These are phyloP conservation scores for Magallana ariakensis DNA, from an alignment of 1,140 invertebrate species.

Conservation along the genomic window DNA sequence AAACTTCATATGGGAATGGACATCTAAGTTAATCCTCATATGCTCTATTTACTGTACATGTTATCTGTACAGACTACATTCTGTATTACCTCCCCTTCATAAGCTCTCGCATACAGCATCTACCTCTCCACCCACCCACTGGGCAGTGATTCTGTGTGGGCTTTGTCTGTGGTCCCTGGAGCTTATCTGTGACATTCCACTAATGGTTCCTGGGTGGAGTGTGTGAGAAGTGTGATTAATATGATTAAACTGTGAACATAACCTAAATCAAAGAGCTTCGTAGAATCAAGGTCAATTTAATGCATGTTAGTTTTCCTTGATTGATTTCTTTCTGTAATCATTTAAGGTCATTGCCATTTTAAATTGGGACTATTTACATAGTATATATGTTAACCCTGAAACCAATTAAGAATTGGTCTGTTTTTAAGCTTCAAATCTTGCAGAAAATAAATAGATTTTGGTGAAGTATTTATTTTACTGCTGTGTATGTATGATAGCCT, in stretches of 20 bases:
- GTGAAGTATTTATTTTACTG: too few species aligned
- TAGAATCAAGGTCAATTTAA: background rate
- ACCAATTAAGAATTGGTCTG: background rate
- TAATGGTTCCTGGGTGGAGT: background rate
- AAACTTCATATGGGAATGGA: background rate
- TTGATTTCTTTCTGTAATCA: slow-evolving; percentile 1
- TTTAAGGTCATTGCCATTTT: background rate
- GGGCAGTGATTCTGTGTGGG: background rate
- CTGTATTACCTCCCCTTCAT: background rate
- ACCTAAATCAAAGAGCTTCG: background rate
- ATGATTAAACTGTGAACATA: background rate
- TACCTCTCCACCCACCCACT: background rate
- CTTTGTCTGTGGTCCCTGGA: background rate
- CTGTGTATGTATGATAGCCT: too few species aligned
- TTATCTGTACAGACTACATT: background rate
- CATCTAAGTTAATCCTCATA: background rate
- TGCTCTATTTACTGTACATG: background rate
- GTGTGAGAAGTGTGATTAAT: slow-evolving; percentile 17
- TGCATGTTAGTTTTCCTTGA: background rate
- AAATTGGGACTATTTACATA: background rate
- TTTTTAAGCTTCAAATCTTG: too few species aligned
- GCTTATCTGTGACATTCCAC: background rate
- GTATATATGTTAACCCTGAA: background rate
- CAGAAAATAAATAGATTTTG: too few species aligned
- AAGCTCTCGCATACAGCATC: background rate